Evolutionary conservation across 2,113 vertebrate species (phyloP), one percentile per base, ranked within the genome.

Genomic region (Limnothrissa miodon): DNA sequence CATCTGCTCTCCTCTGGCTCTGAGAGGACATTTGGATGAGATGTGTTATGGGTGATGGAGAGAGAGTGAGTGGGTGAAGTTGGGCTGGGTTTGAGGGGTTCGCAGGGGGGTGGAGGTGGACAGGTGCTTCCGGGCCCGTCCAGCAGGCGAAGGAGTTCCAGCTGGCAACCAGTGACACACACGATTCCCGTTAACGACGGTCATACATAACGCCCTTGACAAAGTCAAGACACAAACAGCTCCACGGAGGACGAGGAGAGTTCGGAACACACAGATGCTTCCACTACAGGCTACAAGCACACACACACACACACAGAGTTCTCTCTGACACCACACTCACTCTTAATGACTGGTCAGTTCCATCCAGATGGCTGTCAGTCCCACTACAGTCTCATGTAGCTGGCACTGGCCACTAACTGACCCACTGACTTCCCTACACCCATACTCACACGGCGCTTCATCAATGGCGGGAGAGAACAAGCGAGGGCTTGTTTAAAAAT

Each of bases 351-450:
- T 74, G 29, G 66, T 15, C 3, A 33, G 66, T 33, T 33, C 29
- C 66, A 39, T 36, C 66, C 66, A 74, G 66, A 36, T 29, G 33
- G 66, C 66, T 74, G 66, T 15, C 29, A 33, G 4, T 74, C 29
- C 29, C 4, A 10, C 66, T 81, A 79, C 84, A 25, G 53, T 70
- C 70, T 44, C 29, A 82, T 56, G 7, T 79, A 48, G 29, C 80
- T 79, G 84, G 80, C 81, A 82, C 46, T 21, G 81, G 83, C 83
- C 21, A 39, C 33, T 84, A 79, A 4, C 33, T 74, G 1, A 15
- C 66, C 36, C 33, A 74, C 66, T 36, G 5, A 5, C 11, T 74
- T 11, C 29, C 33, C 17, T 29, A 33, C 10, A 36, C 11, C 29
- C 33, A 17, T 29, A 33, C 10, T 17, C 11, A 74, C 29, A 74